These are phyloP conservation scores for Phrynocephalus vlangalii DNA, from an alignment of 2,797 vertebrate genomes.

Conservation along the genomic window DNA sequence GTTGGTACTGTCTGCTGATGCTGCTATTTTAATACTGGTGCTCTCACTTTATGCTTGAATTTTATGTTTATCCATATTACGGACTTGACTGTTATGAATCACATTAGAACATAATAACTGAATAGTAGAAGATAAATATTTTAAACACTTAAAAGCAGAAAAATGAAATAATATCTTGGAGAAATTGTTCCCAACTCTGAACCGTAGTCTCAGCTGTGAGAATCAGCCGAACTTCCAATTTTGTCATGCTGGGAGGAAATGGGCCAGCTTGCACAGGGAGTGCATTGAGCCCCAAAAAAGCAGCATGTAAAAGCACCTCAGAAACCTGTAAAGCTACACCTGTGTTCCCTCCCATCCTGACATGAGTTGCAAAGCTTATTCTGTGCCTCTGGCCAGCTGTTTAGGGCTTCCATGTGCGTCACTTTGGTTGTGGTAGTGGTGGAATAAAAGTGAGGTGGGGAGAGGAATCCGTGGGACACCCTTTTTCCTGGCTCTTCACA, in stretches of 20 bases:
- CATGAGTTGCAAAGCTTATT: background rate
- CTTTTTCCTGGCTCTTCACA: too few species aligned
- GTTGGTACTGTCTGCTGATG: background rate
- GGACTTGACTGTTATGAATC: background rate
- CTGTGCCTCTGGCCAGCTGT: background rate
- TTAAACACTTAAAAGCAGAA: background rate
- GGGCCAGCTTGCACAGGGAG: too few species aligned
- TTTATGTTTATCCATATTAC: background rate
- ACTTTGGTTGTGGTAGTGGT: too few species aligned
- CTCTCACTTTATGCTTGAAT: background rate
- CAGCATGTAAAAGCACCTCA: too few species aligned
- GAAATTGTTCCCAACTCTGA: background rate
- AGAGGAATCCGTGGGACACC: too few species aligned
- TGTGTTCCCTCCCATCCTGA: background rate
- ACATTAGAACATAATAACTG: background rate
- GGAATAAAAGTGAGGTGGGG: too few species aligned
- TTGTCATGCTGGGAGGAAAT: background rate
- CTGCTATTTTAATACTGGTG: background rate
- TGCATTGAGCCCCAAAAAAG: too few species aligned
- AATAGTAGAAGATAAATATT: background rate
- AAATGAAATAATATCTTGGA: background rate
- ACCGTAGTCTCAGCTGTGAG: background rate
- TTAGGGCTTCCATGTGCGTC: background rate
- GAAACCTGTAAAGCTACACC: background rate
- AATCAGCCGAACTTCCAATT: background rate